These are phyloP conservation scores for Ceryle rudis DNA, from an alignment of 2,797 vertebrate genomes.

Conservation along the genomic window DNA sequence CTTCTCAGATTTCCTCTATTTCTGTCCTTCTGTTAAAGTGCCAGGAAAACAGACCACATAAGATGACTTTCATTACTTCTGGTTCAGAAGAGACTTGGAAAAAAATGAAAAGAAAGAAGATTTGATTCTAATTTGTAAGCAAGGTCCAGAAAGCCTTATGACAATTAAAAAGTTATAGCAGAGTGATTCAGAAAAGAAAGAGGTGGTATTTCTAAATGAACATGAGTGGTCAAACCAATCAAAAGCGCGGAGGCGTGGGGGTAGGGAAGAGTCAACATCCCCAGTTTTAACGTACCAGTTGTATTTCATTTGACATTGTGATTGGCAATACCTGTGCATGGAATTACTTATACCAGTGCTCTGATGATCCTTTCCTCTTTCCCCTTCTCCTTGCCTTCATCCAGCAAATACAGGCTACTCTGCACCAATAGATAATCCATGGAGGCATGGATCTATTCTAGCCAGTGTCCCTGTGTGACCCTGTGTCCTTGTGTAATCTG, in stretches of 20 bases:
- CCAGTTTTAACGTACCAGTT: background rate
- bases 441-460: background rate
- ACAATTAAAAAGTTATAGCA: background rate
- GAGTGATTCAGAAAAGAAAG: background rate
- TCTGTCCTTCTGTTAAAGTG: conserved; percentile 23
- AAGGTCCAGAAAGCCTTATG: background rate
- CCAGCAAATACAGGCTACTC: background rate
- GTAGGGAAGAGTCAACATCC: background rate
- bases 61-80: conserved; percentile 32
- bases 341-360: background rate
- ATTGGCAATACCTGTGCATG: background rate
- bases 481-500: background rate
- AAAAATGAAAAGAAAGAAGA: background rate
- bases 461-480: background rate
- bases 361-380: background rate
- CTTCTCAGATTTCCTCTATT: conserved; percentile 13
- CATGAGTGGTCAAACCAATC: background rate
- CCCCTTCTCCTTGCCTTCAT: background rate
- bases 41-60: conserved; percentile 48
- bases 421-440: background rate
- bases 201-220: background rate
- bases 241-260: background rate
- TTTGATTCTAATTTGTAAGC: background rate
- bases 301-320: background rate
- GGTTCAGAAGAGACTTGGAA: conserved; percentile 21